A percentile compares a stretch with the other conserved stretches of the same genome.
phyloP scores from a whole-genome alignment of 1,140 invertebrate genomes.

The Leptinotarsa defecta region DNA sequence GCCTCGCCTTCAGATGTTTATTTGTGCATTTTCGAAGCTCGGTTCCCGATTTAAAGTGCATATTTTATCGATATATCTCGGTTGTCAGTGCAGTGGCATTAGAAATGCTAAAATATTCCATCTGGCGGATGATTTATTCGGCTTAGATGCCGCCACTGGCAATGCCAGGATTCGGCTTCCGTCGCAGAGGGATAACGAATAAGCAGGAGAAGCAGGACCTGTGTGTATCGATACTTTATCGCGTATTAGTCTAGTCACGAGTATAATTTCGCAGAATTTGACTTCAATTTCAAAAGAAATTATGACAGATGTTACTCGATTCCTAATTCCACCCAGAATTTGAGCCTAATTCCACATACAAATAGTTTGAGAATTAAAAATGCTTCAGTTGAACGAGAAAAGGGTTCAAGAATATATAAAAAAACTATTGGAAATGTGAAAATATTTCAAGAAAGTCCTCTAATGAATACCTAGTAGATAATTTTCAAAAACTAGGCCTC shows the following conservation, averaged over 20 bases:
- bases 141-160: constrained; percentile 28
- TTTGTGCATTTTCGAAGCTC: constrained; percentile 27
- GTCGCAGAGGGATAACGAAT: constrained; percentile 25
- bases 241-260: neutral
- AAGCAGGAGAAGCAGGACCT: neutral
- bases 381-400: too few species aligned
- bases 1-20: constrained; percentile 28
- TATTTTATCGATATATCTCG: constrained; percentile 57
- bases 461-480: too few species aligned
- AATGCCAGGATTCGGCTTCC: constrained; percentile 27
- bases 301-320: too few species aligned
- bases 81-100: constrained; percentile 50
- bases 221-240: constrained; percentile 29
- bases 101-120: constrained; percentile 57
- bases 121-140: constrained; percentile 55
- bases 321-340: too few species aligned
- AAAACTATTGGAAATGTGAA: too few species aligned
- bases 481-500: too few species aligned
- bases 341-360: too few species aligned
- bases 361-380: too few species aligned
- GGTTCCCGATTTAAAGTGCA: constrained; percentile 51
- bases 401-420: too few species aligned
- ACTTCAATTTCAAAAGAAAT: too few species aligned
- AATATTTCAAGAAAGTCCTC: too few species aligned
- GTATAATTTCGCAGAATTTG: too few species aligned